A percentile compares a stretch with the other conserved stretches of the same genome.
phyloP scores from a whole-genome alignment of 35 echinoderm and acorn worm genomes.

The Lytechinus variegatus region DNA sequence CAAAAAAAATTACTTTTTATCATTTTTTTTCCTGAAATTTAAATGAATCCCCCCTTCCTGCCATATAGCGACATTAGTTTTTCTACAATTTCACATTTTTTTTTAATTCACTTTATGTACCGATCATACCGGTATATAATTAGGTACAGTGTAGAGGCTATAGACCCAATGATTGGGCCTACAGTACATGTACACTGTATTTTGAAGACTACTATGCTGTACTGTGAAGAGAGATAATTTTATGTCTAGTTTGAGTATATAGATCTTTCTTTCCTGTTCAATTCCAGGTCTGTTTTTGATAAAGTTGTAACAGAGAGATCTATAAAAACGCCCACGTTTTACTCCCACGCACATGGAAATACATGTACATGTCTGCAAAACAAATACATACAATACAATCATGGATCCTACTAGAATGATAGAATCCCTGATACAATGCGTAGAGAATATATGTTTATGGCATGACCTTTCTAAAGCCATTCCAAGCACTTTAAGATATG shows the following conservation, averaged over 20 bases:
- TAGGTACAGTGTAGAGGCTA: no score
- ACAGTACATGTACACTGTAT: not conserved
- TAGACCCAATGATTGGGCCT: no score
- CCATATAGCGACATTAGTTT: no score
- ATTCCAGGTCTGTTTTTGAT: not conserved
- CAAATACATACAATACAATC: not conserved
- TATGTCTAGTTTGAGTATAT: not conserved
- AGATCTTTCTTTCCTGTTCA: not conserved
- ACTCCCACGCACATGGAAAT: not conserved
- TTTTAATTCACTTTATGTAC: no score
- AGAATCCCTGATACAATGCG: no score
- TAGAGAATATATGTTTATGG: not conserved
- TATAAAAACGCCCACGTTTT: not conserved
- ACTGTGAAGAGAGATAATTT: not conserved
- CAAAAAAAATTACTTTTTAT: no score
- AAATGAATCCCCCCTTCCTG: no score
- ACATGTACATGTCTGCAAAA: not conserved
- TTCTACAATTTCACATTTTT: no score
- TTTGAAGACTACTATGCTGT: not conserved
- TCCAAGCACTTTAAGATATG: not conserved
- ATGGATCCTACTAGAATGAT: not conserved
- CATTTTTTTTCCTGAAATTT: no score
- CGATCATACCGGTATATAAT: no score
- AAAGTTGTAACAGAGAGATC: not conserved
- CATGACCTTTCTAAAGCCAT: constrained; percentile 10